These are phyloP conservation scores for Haliclystus octoradiatus DNA, from an alignment of 30 jellyfish, hydroid and myxozoan genomes.

Conservation along the genomic window DNA sequence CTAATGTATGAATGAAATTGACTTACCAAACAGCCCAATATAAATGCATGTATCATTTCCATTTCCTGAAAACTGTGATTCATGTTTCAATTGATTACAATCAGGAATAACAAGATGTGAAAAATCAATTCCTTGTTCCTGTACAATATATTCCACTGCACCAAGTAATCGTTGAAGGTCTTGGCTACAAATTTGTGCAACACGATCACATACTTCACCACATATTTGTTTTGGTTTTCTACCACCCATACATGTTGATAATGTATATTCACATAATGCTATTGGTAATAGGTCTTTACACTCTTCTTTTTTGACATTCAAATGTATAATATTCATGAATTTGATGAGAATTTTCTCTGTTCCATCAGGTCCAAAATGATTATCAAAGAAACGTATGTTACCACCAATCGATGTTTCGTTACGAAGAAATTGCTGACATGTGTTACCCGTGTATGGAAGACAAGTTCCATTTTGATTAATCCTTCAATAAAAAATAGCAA, in stretches of 20 bases:
- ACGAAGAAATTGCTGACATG: neutral
- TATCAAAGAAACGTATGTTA: slow-evolving; percentile 29
- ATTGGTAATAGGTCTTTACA: slow-evolving; percentile 32
- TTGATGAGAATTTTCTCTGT: slow-evolving; percentile 32
- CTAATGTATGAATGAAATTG: no score
- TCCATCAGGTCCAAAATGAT: slow-evolving; percentile 30
- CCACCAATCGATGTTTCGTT: slow-evolving; percentile 3
- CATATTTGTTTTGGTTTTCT: slow-evolving; percentile 27
- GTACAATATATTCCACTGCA: slow-evolving; percentile 33
- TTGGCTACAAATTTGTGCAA: slow-evolving; percentile 13
- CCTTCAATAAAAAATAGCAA: slow-evolving; percentile 9
- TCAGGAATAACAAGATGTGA: slow-evolving; percentile 41
- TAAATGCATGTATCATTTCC: slow-evolving; percentile 26
- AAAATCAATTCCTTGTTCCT: slow-evolving; percentile 17
- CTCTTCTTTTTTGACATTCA: slow-evolving; percentile 5
- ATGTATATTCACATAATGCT: slow-evolving; percentile 27
- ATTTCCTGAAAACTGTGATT: slow-evolving; percentile 8
- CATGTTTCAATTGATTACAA: slow-evolving; percentile 36
- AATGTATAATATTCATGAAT: slow-evolving; percentile 15
- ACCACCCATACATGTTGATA: slow-evolving; percentile 25
- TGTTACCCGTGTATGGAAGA: slow-evolving; percentile 18
- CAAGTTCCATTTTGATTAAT: slow-evolving; percentile 50
- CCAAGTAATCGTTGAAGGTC: slow-evolving; percentile 40
- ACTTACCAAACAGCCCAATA: slow-evolving; percentile 43
- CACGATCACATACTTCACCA: slow-evolving; percentile 45